phyloP scores from a whole-genome alignment of 2,888 invertebrate species.

The Chloroclysta siterata region DNA sequence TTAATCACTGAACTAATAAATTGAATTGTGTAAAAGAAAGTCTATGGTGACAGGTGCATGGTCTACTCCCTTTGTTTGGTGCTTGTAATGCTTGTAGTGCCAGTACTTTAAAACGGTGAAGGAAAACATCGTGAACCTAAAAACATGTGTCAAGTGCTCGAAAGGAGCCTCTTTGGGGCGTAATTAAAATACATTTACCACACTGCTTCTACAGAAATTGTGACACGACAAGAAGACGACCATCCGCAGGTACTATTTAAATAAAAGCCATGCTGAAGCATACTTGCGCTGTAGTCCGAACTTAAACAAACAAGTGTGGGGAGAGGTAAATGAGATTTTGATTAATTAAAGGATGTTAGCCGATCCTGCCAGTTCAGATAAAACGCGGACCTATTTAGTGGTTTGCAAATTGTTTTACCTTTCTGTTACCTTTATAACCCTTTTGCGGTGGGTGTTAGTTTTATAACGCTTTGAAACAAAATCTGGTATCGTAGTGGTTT shows the following conservation, averaged over 20 bases:
- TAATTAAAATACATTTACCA: too few relatives aligned
- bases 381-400: slow-evolving; percentile 20
- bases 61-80: too few relatives aligned
- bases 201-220: too few relatives aligned
- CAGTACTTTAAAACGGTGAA: too few relatives aligned
- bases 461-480: slow-evolving; percentile 2
- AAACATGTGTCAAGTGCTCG: too few relatives aligned
- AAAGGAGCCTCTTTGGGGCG: too few relatives aligned
- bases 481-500: neutral
- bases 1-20: too few relatives aligned
- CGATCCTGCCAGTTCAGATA: slow-evolving; percentile 16
- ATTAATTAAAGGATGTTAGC: slow-evolving; percentile 41
- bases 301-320: slow-evolving; percentile 35
- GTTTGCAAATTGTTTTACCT: slow-evolving; percentile 19
- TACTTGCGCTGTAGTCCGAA: neutral
- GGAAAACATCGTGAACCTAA: too few relatives aligned
- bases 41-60: too few relatives aligned
- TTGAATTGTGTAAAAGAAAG: too few relatives aligned
- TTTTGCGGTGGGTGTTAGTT: slow-evolving; percentile 13
- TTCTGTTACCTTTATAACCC: slow-evolving; percentile 19
- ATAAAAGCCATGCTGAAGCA: neutral
- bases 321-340: slow-evolving; percentile 42
- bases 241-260: neutral
- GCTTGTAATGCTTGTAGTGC: too few relatives aligned
- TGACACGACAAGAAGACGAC: too few relatives aligned